Evolutionary conservation across 2,888 invertebrate species (phyloP).

Genomic region (Deroplatys truncata): DNA sequence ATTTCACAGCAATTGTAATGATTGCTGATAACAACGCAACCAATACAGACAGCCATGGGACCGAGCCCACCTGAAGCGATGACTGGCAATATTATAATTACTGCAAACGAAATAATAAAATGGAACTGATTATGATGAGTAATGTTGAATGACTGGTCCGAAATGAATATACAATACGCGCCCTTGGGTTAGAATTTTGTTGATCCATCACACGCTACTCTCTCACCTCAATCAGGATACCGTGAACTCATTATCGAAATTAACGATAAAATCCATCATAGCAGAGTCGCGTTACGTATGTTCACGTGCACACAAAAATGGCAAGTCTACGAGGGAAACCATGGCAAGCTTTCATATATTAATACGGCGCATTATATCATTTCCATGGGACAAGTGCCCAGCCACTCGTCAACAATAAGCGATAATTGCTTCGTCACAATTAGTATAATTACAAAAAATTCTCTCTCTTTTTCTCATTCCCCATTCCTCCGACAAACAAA

Average conservation of each 20-base stretch:
- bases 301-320: neutral
- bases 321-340: neutral
- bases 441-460: constrained; percentile 12
- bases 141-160: neutral
- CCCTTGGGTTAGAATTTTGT: neutral
- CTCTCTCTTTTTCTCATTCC: neutral
- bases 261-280: constrained; percentile 2
- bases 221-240: neutral
- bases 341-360: neutral
- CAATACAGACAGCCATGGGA: neutral
- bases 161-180: neutral
- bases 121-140: neutral
- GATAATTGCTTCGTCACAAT: constrained; percentile 15
- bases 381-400: neutral
- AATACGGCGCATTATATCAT: neutral
- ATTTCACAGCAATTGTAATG: neutral
- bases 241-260: constrained; percentile 6
- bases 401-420: neutral
- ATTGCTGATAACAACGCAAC: neutral
- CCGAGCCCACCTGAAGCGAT: neutral
- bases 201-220: neutral
- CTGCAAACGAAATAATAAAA: neutral
- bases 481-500: constrained; percentile 5
- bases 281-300: neutral
- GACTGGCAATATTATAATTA: neutral